Evolutionary conservation across 2,888 invertebrate species (phyloP).

Genomic region (Xanthia togata): DNA sequence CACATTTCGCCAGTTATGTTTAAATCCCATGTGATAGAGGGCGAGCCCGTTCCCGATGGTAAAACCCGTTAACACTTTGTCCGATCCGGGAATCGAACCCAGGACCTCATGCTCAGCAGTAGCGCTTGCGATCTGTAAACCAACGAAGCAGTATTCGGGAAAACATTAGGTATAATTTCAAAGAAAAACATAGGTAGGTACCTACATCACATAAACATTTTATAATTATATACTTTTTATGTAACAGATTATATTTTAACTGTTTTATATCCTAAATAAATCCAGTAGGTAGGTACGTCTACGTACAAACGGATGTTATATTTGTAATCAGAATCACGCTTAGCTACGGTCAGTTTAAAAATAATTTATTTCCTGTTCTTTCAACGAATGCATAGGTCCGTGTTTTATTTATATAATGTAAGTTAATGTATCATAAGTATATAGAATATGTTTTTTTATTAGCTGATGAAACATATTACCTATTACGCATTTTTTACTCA

Average conservation of each 20-base stretch:
- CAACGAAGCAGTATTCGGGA: no score
- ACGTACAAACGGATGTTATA: conserved; percentile 7
- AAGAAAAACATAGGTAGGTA: not conserved
- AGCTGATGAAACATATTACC: not conserved
- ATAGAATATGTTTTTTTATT: not conserved
- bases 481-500: not conserved
- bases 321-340: conserved; percentile 8
- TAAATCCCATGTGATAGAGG: no score
- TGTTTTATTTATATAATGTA: conserved; percentile 8
- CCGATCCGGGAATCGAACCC: no score
- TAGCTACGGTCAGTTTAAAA: conserved; percentile 8
- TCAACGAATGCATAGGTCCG: not conserved
- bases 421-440: not conserved
- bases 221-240: not conserved
- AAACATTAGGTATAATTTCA: not conserved
- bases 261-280: not conserved
- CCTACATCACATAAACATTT: not conserved
- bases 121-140: no score
- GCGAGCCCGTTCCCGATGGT: no score
- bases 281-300: not conserved
- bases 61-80: no score
- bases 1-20: no score
- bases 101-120: no score
- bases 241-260: not conserved
- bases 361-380: conserved; percentile 36